phyloP scores from a whole-genome alignment of 2,797 vertebrate species.

The Sciaenops ocellatus region DNA sequence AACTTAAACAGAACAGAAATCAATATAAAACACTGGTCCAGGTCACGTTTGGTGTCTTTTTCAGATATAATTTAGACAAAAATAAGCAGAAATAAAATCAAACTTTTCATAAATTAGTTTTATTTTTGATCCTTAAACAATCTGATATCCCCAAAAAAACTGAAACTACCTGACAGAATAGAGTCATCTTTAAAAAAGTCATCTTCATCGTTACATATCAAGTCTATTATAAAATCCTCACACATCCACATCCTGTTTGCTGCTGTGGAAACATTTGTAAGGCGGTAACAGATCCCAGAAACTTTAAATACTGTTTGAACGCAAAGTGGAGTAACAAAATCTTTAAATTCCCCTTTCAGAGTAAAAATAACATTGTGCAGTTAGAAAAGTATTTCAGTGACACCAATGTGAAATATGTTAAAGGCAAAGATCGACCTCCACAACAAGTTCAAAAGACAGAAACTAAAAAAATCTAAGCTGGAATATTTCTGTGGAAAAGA shows the following conservation, averaged over 20 bases:
- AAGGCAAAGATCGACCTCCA: no score
- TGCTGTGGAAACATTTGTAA: neutral
- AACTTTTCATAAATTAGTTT: neutral
- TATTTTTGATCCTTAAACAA: neutral
- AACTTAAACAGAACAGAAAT: no score
- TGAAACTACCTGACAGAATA: neutral
- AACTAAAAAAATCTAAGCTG: neutral
- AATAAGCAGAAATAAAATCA: neutral
- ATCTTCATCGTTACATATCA: neutral
- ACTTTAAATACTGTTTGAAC: slow-evolving; percentile 1
- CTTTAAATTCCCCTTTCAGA: neutral
- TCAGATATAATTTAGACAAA: neutral
- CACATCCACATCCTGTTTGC: neutral
- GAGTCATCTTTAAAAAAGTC: neutral
- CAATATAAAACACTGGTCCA: no score
- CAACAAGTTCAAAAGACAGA: neutral
- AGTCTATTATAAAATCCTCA: no score
- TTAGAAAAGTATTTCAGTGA: neutral
- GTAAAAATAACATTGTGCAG: neutral
- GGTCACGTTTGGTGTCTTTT: neutral
- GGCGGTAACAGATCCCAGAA: slow-evolving; percentile 33
- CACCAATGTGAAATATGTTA: no score
- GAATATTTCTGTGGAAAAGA: neutral
- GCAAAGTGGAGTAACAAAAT: no score
- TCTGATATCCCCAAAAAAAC: no score